Evolutionary conservation across 1,140 invertebrate genomes (phyloP), one percentile per base, ranked within the genome.

Genomic region (Bilobella aurantiaca): DNA sequence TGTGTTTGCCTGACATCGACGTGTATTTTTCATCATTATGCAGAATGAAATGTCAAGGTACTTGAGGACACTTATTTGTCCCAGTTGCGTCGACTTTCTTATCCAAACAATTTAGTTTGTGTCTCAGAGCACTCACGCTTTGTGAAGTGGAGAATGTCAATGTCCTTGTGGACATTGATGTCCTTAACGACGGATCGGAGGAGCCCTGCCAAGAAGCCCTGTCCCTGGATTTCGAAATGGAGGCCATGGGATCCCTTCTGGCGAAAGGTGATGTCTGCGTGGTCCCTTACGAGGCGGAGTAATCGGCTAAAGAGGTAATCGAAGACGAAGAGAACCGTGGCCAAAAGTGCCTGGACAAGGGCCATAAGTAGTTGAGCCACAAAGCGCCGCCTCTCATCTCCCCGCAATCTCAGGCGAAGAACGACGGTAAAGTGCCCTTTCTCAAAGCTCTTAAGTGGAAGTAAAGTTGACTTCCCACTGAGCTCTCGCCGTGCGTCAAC

Each of bases 361-460:
- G 62, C 23, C 1, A 58, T 27, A 30, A 69, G 1, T 3, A 73
- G 2, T 30, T 65, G 62, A 28, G 53, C 27, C 8, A 28, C 2
- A 56, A 70, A 69, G 3, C 27, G 32, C 34, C 60, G 42, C 12
- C 47, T 2, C 47, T 73, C 71, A 18, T 65, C 32, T 8, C 46
- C 53, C 0, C 53, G 66, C 12, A 73, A 49, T 21, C 46, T 32
- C 14, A 68, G 42, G 5, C 64, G 37, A 21, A 65, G 34, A 0
- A 72, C 63, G n/a, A 56, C 37, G 12, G 37, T 58, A 14, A 66
- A 61, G 18, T 66, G 59, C 5, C 25, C 3, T 27, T 49, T 57
- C 29, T 73, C 71, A 42, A 65, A 68, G 3, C 37, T 56, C 63
- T 69, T 70, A 0, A 73, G 58, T 27, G 71, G 71, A 0, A 73